These are phyloP conservation scores for Odontamblyopus rebecca DNA, from an alignment of 2,797 vertebrate genomes.

Conservation along the genomic window DNA sequence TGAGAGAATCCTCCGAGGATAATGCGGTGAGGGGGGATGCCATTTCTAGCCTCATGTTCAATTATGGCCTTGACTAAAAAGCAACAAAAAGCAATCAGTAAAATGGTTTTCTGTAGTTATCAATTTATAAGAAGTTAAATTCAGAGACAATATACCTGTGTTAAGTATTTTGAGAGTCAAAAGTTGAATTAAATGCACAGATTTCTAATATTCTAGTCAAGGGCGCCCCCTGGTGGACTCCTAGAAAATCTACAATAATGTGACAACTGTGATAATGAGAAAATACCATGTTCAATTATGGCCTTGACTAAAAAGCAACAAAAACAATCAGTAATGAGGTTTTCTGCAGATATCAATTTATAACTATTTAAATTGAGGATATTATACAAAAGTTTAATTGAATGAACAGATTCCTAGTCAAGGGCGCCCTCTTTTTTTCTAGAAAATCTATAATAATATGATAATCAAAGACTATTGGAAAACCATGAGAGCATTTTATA, in stretches of 20 bases:
- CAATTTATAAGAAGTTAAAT: neutral
- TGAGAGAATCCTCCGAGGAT: constrained; percentile 97
- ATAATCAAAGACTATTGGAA: neutral
- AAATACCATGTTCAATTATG: constrained; percentile 87
- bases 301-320: constrained; percentile 83
- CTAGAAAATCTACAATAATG: neutral
- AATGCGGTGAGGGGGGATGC: constrained; percentile 92
- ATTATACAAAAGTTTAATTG: neutral
- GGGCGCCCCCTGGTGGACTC: neutral
- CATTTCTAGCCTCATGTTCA: constrained; percentile 94
- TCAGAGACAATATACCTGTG: neutral
- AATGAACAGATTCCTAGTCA: no score
- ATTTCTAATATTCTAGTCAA: neutral
- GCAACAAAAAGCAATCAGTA: neutral
- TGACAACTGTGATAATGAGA: no score
- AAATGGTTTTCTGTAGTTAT: neutral
- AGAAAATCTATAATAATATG: no score
- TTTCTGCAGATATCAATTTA: neutral
- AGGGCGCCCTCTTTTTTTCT: no score
- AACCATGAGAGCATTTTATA: neutral
- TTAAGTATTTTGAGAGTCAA: neutral
- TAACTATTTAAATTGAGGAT: neutral
- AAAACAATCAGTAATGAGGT: neutral
- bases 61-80: constrained; percentile 92
- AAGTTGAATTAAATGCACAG: neutral